phyloP scores from a whole-genome alignment of 2,113 vertebrate species.

The Chamaetylas fuelleborni region DNA sequence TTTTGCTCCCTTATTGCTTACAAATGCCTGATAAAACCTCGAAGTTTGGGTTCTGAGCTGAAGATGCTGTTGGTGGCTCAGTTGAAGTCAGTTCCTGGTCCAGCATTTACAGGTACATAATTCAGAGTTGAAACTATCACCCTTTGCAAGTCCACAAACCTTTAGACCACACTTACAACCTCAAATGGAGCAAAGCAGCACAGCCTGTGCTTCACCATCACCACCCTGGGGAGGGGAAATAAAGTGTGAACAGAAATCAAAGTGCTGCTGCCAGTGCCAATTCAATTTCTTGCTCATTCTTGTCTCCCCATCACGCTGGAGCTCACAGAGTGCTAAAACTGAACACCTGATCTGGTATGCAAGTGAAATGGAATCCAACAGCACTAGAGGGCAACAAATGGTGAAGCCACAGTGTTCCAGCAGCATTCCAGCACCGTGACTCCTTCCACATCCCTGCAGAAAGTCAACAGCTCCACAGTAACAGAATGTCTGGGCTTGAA shows the following conservation, averaged over 20 bases:
- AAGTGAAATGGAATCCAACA: not conserved
- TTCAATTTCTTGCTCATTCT: not conserved
- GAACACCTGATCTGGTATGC: not conserved
- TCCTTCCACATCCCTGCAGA: not conserved
- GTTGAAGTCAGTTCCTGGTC: not conserved
- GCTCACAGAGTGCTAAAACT: not conserved
- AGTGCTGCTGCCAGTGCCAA: not conserved
- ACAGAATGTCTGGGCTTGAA: not conserved
- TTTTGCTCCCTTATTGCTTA: not conserved
- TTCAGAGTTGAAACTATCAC: accelerated
- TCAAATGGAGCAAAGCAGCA: not conserved
- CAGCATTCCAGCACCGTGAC: not conserved
- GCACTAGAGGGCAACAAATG: not conserved
- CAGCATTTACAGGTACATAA: not conserved
- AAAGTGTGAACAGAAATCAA: not conserved
- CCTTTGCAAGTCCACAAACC: not conserved
- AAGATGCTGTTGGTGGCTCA: not conserved
- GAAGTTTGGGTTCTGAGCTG: not conserved
- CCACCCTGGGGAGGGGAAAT: not conserved
- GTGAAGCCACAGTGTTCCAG: not conserved
- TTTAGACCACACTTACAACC: not conserved
- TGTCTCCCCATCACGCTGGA: not conserved
- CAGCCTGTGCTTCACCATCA: not conserved
- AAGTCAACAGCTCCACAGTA: not conserved
- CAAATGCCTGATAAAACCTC: not conserved